phyloP scores from a whole-genome alignment of 2,888 invertebrate species.

The Epiblema foenella region DNA sequence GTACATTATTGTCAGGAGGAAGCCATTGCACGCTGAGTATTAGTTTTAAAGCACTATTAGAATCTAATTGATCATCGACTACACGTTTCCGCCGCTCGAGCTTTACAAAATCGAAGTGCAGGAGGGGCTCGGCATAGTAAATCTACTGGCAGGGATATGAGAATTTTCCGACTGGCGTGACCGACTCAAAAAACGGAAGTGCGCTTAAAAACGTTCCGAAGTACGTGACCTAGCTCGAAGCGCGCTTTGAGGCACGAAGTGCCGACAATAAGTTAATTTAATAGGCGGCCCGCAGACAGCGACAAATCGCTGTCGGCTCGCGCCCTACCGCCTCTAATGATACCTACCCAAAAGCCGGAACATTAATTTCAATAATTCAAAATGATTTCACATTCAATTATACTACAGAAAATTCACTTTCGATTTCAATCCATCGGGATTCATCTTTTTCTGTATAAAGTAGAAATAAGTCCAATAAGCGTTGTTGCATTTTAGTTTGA shows the following conservation, averaged over 20 bases:
- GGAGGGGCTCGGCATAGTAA: slow-evolving; percentile 23
- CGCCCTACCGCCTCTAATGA: slow-evolving; percentile 47
- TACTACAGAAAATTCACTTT: slow-evolving; percentile 35
- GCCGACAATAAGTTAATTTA: slow-evolving; percentile 53
- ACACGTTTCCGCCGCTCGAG: slow-evolving; percentile 1
- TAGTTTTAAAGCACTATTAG: slow-evolving; percentile 13
- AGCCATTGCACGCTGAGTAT: too few relatives aligned
- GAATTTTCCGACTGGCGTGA: slow-evolving; percentile 57
- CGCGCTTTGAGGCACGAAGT: slow-evolving; percentile 40
- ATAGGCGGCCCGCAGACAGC: slow-evolving; percentile 51
- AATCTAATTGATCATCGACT: slow-evolving; percentile 12
- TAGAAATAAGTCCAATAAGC: neutral
- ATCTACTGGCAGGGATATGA: slow-evolving; percentile 38
- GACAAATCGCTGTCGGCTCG: slow-evolving; percentile 55
- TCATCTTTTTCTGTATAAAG: neutral
- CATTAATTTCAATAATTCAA: slow-evolving; percentile 56
- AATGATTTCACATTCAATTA: slow-evolving; percentile 50
- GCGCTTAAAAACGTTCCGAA: slow-evolving; percentile 73
- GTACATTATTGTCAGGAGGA: too few relatives aligned
- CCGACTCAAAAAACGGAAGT: slow-evolving; percentile 69
- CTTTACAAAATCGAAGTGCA: slow-evolving; percentile 21
- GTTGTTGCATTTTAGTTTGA: neutral
- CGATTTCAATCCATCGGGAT: slow-evolving; percentile 14
- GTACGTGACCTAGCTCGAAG: slow-evolving; percentile 66
- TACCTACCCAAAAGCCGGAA: slow-evolving; percentile 47